Evolutionary conservation across 2,888 invertebrate species (phyloP).

Genomic region (Drosophila algonquin): DNA sequence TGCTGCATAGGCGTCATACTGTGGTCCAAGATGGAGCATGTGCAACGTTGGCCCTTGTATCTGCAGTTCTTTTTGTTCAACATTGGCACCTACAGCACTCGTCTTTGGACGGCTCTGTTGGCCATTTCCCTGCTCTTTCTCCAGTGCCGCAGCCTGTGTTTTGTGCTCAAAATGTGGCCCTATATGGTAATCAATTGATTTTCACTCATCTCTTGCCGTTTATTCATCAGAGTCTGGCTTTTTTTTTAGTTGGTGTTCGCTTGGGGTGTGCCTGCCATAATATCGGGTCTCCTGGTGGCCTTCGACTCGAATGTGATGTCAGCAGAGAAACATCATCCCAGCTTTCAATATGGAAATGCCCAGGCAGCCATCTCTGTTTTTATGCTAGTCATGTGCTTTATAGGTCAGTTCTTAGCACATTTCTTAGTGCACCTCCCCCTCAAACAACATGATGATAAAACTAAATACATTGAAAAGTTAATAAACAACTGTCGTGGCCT

Average conservation of each 20-base stretch:
- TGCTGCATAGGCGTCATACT: slow-evolving; percentile 90
- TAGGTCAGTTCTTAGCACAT: slow-evolving; percentile 85
- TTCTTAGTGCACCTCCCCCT: neutral
- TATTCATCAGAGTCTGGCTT: neutral
- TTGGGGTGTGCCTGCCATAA: slow-evolving; percentile 88
- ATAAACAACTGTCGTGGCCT: neutral
- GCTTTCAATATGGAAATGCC: slow-evolving; percentile 90
- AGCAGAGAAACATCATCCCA: slow-evolving; percentile 88
- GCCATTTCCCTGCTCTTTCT: slow-evolving; percentile 92
- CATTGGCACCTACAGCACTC: slow-evolving; percentile 91
- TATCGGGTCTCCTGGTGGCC: slow-evolving; percentile 88
- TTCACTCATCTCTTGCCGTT: fast-evolving
- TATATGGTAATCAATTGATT: slow-evolving; percentile 84
- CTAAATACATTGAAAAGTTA: neutral
- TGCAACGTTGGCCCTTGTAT: slow-evolving; percentile 87
- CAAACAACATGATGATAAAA: neutral
- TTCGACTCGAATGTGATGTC: slow-evolving; percentile 85
- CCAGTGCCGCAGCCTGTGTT: slow-evolving; percentile 92
- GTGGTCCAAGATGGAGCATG: slow-evolving; percentile 87
- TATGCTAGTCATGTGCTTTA: slow-evolving; percentile 90
- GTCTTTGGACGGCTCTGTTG: slow-evolving; percentile 93
- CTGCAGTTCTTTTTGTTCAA: slow-evolving; percentile 91
- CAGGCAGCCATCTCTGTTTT: slow-evolving; percentile 92
- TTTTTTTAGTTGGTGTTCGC: slow-evolving; percentile 85
- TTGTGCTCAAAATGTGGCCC: slow-evolving; percentile 91